phyloP scores from a whole-genome alignment of 2,797 vertebrate species.

The Mus caroli region DNA sequence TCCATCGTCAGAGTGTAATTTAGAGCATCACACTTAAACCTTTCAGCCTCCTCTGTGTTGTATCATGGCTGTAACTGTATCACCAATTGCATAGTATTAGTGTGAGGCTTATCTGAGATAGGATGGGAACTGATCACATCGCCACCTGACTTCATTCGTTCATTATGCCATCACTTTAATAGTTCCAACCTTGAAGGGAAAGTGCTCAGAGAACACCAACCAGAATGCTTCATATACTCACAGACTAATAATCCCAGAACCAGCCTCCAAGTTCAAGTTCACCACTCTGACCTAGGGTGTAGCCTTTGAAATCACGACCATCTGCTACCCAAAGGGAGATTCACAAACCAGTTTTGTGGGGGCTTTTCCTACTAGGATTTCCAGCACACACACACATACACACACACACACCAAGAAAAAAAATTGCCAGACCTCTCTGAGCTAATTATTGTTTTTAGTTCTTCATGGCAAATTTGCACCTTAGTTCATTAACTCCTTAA shows the following conservation, averaged over 20 bases:
- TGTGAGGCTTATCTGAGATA: conserved; percentile 9
- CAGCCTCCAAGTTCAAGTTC: conserved; percentile 37
- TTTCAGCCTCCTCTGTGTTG: conserved; percentile 36
- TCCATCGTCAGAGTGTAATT: background rate
- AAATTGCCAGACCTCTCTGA: conserved; percentile 57
- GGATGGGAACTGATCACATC: conserved; percentile 9
- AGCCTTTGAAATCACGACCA: conserved; percentile 28
- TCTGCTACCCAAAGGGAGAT: conserved; percentile 1
- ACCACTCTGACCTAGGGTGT: background rate
- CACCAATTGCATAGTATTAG: background rate
- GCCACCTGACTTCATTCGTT: background rate
- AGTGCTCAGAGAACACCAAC: conserved; percentile 23
- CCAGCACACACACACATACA: background rate
- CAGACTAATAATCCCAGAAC: background rate
- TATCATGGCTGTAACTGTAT: background rate
- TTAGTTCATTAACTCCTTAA: conserved; percentile 62
- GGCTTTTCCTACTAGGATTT: conserved; percentile 56
- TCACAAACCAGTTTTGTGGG: conserved; percentile 44
- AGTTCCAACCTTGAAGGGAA: conserved; percentile 1
- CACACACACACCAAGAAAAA: background rate
- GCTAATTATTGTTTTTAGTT: conserved; percentile 59
- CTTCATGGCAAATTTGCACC: conserved; percentile 25
- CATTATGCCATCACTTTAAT: conserved; percentile 8
- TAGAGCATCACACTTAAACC: background rate
- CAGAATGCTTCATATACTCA: conserved; percentile 38